Percentiles rank a stretch among this genome's conserved stretches.
These are phyloP conservation scores for Oenanthe oenanthe DNA, from an alignment of 2,113 vertebrate genomes.

Conservation along the genomic window DNA sequence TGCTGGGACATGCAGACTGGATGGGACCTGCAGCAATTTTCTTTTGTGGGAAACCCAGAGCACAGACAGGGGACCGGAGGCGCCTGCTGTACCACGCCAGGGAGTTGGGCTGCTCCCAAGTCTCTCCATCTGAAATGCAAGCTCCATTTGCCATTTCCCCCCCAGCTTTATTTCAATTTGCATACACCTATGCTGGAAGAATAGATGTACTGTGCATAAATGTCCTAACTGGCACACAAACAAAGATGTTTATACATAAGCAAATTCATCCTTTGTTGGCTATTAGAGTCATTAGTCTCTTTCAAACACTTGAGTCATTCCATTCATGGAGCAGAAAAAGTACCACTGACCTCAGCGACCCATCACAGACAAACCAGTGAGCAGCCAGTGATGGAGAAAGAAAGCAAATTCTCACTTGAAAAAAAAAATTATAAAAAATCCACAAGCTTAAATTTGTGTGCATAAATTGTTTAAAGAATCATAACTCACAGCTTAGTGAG, in stretches of 20 bases:
- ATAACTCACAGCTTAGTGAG: background rate
- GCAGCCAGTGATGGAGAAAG: background rate
- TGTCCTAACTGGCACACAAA: slow-evolving; percentile 42
- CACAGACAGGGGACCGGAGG: background rate
- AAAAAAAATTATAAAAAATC: background rate
- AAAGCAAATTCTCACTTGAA: background rate
- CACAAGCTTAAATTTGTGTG: background rate
- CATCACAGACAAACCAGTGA: background rate
- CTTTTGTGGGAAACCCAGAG: slow-evolving; percentile 26
- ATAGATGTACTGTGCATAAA: slow-evolving; percentile 15
- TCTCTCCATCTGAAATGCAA: slow-evolving; percentile 3
- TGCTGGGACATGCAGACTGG: background rate
- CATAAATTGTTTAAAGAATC: background rate
- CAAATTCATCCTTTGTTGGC: slow-evolving; percentile 54
- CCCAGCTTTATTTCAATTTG: slow-evolving; percentile 35
- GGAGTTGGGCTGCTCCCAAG: slow-evolving; percentile 36
- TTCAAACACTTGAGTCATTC: slow-evolving; percentile 50
- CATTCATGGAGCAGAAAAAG: slow-evolving; percentile 29
- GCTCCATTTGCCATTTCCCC: background rate
- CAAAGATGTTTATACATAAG: slow-evolving; percentile 64
- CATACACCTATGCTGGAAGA: slow-evolving; percentile 52
- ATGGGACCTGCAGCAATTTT: slow-evolving; percentile 39
- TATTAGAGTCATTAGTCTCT: slow-evolving; percentile 64
- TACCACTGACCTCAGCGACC: background rate
- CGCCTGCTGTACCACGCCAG: background rate